Conservation (phyloP, 2,888 invertebrate genomes). For the Adelognathus sp. region DNA sequence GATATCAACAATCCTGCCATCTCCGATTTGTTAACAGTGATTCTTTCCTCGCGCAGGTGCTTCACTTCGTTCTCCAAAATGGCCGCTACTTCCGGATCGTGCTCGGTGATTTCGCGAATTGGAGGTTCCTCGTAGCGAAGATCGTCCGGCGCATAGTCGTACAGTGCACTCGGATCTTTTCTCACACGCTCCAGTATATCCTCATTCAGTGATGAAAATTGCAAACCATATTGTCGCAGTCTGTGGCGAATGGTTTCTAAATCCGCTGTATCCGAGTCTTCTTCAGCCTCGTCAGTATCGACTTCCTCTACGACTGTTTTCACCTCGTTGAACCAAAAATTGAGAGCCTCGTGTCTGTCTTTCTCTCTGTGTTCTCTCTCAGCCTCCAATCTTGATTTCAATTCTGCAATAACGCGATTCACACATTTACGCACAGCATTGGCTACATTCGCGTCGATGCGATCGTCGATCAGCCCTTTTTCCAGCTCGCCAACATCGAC, state of each 20-base stretch:
- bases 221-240: slow-evolving; percentile 65
- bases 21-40: slow-evolving; percentile 81
- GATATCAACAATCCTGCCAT: slow-evolving; percentile 80
- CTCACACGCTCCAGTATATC: slow-evolving; percentile 74
- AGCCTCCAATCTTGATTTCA: slow-evolving; percentile 61
- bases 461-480: slow-evolving; percentile 51
- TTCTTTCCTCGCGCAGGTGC: slow-evolving; percentile 81
- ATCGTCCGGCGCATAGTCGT: slow-evolving; percentile 80
- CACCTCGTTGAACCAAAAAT: slow-evolving; percentile 77
- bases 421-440: slow-evolving; percentile 69
- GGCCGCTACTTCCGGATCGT: slow-evolving; percentile 71
- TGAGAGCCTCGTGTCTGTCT: slow-evolving; percentile 77
- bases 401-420: slow-evolving; percentile 65
- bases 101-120: slow-evolving; percentile 58
- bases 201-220: slow-evolving; percentile 77
- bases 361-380: slow-evolving; percentile 81
- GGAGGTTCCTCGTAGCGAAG: slow-evolving; percentile 67
- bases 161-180: slow-evolving; percentile 68
- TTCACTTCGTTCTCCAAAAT: slow-evolving; percentile 81
- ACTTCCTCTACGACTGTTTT: slow-evolving; percentile 64
- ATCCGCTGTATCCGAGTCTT: not conserved
- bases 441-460: slow-evolving; percentile 61
- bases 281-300: slow-evolving; percentile 20
- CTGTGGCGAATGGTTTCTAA: slow-evolving; percentile 68
- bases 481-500: slow-evolving; percentile 78